Evolutionary conservation across 2,797 vertebrate genomes (phyloP), one percentile per base, ranked within the genome.

Genomic region (Martes flavigula): DNA sequence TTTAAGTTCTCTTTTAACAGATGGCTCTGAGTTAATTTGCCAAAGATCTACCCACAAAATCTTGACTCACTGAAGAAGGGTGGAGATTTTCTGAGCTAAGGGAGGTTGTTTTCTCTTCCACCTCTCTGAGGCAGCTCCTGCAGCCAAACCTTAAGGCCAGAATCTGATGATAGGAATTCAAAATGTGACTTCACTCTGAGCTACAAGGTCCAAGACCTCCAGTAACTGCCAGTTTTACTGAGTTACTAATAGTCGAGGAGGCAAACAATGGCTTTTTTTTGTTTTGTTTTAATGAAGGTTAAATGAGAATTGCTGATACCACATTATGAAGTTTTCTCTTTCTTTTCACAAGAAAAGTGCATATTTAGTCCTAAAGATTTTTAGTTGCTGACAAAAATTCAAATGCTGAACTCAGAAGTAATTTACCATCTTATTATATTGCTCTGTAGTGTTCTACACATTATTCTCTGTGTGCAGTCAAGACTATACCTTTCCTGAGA

Each of bases 1-100:
- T 84, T 72, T 54, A 25, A 56, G 92, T 96, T 88, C 27, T 66
- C 43, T 91, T 91, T 89, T 70, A 96, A 89, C 96, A 97, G 91
- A 97, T 94, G 93, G 87, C n/a, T 90, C 40, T 87, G n/a, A 38
- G n/a, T 91, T 91, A 58, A 94, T 87, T 84, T 97, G 92, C 91
- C 95, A 95, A 58, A 60, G 70, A 78, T 77, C 83, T 91, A 77
- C 89, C 91, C 93, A 87, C 46, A 77, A 77, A 91, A 96, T 89
- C 32, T n/a, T 91, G 89, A 94, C 75, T 95, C 86, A 93, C 3
- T 84, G n/a, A 62, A 96, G 23, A 51, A 75, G 95, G 94, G 95
- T 96, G 79, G 95, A 95, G 87, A 77, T 94, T 82, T 96, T 95
- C 86, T 93, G 86, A 94, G 70, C 81, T 87, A 88, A 96, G 73